Conservation (phyloP, 1,140 invertebrate genomes). For the Mamestra configurata region DNA sequence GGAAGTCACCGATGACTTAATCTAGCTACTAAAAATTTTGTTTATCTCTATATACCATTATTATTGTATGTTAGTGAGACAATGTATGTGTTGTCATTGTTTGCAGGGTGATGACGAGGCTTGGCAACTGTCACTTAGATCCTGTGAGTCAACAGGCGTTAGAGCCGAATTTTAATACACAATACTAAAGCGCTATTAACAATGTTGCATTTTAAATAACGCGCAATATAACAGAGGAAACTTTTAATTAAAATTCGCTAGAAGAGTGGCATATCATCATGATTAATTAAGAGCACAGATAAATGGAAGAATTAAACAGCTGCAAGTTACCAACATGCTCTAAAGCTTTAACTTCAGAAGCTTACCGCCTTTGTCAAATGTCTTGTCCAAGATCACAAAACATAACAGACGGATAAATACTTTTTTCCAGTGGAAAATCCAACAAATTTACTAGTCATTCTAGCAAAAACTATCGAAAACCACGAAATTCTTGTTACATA, state of each 20-base stretch:
- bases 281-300: too few species aligned
- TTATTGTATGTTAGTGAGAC: background rate
- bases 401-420: too few species aligned
- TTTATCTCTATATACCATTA: background rate
- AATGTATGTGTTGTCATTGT: slow-evolving; percentile 21
- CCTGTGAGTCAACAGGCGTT: background rate
- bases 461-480: background rate
- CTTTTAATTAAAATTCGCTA: too few species aligned
- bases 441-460: background rate
- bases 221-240: background rate
- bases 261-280: background rate
- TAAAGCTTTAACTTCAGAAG: too few species aligned
- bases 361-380: too few species aligned
- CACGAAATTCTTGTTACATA: background rate
- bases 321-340: too few species aligned
- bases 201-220: background rate
- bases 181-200: background rate
- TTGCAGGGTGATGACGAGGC: background rate
- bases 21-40: background rate
- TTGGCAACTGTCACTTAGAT: background rate
- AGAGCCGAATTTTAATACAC: background rate
- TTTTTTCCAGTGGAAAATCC: too few species aligned
- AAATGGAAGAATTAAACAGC: too few species aligned
- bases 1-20: slow-evolving; percentile 10
- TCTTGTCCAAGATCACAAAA: too few species aligned